phyloP scores from a whole-genome alignment of 2,888 invertebrate genomes.

The Drosophila pseudotakahashii region DNA sequence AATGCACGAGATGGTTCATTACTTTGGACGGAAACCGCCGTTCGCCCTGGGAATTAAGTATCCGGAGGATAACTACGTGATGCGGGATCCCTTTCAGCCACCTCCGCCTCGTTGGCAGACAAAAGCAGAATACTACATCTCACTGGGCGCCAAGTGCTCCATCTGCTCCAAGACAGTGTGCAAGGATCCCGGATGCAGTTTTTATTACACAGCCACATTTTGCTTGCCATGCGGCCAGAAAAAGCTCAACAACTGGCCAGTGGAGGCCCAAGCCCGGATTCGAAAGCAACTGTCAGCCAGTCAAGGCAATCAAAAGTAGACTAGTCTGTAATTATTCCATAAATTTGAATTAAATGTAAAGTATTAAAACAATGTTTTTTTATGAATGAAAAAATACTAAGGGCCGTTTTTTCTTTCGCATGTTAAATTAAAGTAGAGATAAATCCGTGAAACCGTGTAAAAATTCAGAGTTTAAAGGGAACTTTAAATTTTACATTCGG shows the following conservation, averaged over 20 bases:
- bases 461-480: too few species aligned
- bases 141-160: constrained; percentile 90
- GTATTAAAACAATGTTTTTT: not conserved
- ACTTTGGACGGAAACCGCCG: constrained; percentile 90
- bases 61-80: constrained; percentile 90
- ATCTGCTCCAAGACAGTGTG: constrained; percentile 90
- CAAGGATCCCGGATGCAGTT: constrained; percentile 89
- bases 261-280: constrained; percentile 88
- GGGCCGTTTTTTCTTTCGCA: too few species aligned
- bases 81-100: constrained; percentile 93
- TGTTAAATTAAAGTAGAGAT: too few species aligned
- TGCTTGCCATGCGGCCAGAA: constrained; percentile 89
- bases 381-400: too few species aligned
- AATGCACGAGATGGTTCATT: constrained; percentile 89
- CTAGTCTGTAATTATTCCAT: not conserved
- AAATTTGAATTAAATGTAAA: not conserved
- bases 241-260: constrained; percentile 87
- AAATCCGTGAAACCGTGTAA: too few species aligned
- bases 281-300: constrained; percentile 78
- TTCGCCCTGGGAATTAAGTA: constrained; percentile 88
- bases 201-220: constrained; percentile 90
- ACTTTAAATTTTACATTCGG: too few species aligned
- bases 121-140: constrained; percentile 90
- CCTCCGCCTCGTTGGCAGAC: constrained; percentile 85
- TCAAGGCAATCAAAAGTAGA: constrained; percentile 10